These are phyloP conservation scores for Bimastos eiseni DNA, from an alignment of 2,888 invertebrate species.

Conservation along the genomic window DNA sequence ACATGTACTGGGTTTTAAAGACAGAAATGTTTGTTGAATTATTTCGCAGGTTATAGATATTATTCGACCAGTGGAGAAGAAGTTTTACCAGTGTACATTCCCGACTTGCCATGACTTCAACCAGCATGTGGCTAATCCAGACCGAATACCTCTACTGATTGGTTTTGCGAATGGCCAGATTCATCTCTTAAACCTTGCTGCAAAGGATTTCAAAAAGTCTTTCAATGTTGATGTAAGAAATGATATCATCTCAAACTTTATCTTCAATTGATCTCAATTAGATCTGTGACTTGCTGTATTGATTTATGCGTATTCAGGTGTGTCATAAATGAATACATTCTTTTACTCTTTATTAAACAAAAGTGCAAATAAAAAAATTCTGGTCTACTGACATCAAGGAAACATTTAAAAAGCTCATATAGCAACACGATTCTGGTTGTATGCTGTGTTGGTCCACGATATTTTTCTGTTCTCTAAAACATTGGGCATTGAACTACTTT, in stretches of 20 bases:
- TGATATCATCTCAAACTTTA: background rate
- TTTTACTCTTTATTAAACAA: no score
- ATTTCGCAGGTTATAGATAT: conserved; percentile 82
- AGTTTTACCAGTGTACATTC: conserved; percentile 96
- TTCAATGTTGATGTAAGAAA: conserved; percentile 90
- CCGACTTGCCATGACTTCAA: conserved; percentile 99
- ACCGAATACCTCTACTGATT: conserved; percentile 86
- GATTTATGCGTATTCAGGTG: background rate
- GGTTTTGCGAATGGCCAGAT: conserved; percentile 98
- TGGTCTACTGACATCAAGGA: no score
- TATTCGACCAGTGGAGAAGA: conserved; percentile 94
- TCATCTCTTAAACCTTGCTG: conserved; percentile 93
- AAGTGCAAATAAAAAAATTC: no score
- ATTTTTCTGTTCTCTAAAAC: background rate
- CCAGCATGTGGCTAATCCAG: conserved; percentile 65
- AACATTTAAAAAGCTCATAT: no score
- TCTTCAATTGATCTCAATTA: background rate
- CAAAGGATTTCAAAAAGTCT: conserved; percentile 88
- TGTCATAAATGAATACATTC: no score
- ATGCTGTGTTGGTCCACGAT: background rate
- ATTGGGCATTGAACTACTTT: background rate
- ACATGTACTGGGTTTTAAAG: background rate
- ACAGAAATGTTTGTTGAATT: background rate
- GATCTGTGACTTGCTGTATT: background rate
- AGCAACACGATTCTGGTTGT: background rate